phyloP scores from a whole-genome alignment of 2,797 vertebrate genomes.

The Sebastes oblongus region DNA sequence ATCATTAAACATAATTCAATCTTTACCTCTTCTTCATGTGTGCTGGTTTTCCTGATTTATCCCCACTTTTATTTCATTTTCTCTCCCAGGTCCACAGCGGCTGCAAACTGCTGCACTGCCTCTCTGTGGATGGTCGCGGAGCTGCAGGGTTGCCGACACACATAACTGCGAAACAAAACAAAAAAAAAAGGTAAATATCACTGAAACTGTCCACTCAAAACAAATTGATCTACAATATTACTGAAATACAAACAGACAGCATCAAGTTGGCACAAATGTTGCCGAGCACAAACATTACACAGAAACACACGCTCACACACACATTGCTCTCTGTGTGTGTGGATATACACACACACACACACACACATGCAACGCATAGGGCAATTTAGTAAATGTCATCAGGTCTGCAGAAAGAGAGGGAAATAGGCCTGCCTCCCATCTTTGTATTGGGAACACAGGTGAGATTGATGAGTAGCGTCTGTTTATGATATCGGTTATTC shows the following conservation, averaged over 20 bases:
- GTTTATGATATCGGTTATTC: constrained; percentile 83
- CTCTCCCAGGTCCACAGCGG: constrained; percentile 23
- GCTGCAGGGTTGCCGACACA: constrained; percentile 37
- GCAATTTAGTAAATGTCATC: constrained; percentile 80
- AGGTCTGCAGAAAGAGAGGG: constrained; percentile 76
- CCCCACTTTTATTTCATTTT: constrained; percentile 70
- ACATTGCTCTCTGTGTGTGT: background rate
- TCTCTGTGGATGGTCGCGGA: constrained; percentile 62
- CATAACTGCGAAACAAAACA: background rate
- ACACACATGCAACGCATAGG: constrained; percentile 32
- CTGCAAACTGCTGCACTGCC: constrained; percentile 76
- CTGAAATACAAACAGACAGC: constrained; percentile 36
- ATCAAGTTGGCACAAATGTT: constrained; percentile 38
- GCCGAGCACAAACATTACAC: constrained; percentile 23
- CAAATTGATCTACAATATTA: constrained; percentile 52
- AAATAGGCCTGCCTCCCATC: constrained; percentile 76
- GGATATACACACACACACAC: background rate
- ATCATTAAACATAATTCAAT: constrained; percentile 82
- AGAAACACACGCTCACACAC: constrained; percentile 13
- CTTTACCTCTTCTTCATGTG: constrained; percentile 77
- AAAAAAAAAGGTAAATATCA: constrained; percentile 15
- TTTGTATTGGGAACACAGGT: constrained; percentile 76
- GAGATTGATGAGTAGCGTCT: constrained; percentile 82
- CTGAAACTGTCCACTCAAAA: constrained; percentile 37
- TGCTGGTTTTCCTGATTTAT: constrained; percentile 79